phyloP scores from a whole-genome alignment of 1,140 invertebrate genomes.

The Caenorhabditis brenneri region DNA sequence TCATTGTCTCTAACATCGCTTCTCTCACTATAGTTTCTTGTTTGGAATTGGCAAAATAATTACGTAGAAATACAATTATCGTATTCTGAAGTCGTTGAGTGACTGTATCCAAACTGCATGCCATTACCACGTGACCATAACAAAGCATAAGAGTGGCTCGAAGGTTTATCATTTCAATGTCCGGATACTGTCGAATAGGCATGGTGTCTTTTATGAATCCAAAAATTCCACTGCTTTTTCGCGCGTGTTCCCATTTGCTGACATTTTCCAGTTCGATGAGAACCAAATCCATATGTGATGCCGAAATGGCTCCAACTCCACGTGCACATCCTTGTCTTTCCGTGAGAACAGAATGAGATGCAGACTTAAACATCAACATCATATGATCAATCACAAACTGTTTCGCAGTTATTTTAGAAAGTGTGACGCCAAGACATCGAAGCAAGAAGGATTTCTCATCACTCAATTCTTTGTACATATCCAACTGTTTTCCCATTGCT shows the following conservation, averaged over 20 bases:
- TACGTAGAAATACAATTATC: constrained; percentile 65
- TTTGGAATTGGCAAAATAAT: constrained; percentile 64
- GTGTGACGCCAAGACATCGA: constrained; percentile 61
- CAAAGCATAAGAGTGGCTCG: constrained; percentile 68
- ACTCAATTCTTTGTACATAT: constrained; percentile 54
- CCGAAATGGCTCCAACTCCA: constrained; percentile 52
- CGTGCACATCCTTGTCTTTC: constrained; percentile 68
- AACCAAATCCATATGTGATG: constrained; percentile 66
- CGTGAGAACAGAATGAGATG: constrained; percentile 25
- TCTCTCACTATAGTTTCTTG: constrained; percentile 67
- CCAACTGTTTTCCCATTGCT: constrained; percentile 56
- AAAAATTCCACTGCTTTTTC: constrained; percentile 66
- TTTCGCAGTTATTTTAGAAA: constrained; percentile 62
- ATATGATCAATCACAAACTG: constrained; percentile 68
- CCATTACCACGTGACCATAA: constrained; percentile 66
- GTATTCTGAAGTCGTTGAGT: constrained; percentile 63
- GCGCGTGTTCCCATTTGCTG: constrained; percentile 69
- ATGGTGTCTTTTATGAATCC: constrained; percentile 66
- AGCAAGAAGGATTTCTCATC: constrained; percentile 64
- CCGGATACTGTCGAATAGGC: constrained; percentile 58
- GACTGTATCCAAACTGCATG: constrained; percentile 65
- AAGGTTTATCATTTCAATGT: constrained; percentile 59
- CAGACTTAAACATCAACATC: constrained; percentile 60
- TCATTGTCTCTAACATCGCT: constrained; percentile 68
- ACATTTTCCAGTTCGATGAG: constrained; percentile 69